phyloP scores from a whole-genome alignment of 2,888 invertebrate genomes.

The Sphecodes monilicornis region DNA sequence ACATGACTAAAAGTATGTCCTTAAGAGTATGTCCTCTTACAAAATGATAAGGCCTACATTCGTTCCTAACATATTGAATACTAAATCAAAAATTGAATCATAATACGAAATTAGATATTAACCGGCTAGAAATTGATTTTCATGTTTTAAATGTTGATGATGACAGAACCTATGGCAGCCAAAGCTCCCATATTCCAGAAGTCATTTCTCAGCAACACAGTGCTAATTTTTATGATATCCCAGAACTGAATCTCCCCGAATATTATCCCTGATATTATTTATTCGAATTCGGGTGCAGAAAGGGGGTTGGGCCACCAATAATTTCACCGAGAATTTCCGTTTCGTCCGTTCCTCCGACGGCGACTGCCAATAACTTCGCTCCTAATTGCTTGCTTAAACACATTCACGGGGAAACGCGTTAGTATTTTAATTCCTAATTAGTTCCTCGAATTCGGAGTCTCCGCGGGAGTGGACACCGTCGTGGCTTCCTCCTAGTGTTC shows the following conservation, averaged over 20 bases:
- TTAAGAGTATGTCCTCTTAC: too few relatives aligned
- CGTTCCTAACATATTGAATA: too few relatives aligned
- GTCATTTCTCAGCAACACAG: not conserved
- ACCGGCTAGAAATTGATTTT: too few relatives aligned
- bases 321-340: slow-evolving; percentile 20
- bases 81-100: too few relatives aligned
- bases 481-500: not conserved
- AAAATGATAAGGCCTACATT: too few relatives aligned
- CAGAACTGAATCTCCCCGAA: not conserved
- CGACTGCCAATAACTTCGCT: slow-evolving; percentile 18
- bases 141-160: too few relatives aligned
- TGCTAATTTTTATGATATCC: not conserved
- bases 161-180: too few relatives aligned
- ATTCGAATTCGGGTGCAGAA: slow-evolving; percentile 11
- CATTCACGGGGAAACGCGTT: not conserved
- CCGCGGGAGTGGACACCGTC: not conserved
- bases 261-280: not conserved
- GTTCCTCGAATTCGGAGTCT: not conserved
- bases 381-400: slow-evolving; percentile 21
- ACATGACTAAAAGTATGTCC: too few relatives aligned
- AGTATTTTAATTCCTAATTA: slow-evolving; percentile 27
- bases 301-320: slow-evolving; percentile 11
- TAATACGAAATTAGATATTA: too few relatives aligned
- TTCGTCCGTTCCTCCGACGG: not conserved
- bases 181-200: not conserved